These are phyloP conservation scores for Rhadina sibilatrix DNA, from an alignment of 2,113 vertebrate genomes.

Conservation along the genomic window DNA sequence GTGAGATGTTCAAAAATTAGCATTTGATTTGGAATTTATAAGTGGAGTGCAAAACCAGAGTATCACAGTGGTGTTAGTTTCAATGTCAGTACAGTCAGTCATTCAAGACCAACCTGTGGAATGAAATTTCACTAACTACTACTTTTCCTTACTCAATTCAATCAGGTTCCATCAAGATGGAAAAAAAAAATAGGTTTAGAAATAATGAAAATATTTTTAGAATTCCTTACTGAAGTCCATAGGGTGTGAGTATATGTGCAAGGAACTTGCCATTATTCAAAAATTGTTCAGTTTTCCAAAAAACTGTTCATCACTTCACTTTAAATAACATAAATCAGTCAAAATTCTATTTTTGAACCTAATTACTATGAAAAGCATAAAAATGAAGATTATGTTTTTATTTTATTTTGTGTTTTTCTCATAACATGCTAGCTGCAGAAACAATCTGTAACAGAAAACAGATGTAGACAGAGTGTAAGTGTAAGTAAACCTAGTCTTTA, in stretches of 20 bases:
- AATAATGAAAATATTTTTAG: background rate
- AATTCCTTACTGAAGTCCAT: background rate
- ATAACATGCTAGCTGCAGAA: background rate
- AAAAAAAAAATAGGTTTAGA: background rate
- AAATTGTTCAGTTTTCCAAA: background rate
- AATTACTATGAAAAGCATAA: background rate
- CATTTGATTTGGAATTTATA: background rate
- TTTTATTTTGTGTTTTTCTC: background rate
- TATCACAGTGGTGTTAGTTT: background rate
- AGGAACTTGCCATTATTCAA: background rate
- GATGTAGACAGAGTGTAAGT: background rate
- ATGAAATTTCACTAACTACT: background rate
- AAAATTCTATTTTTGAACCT: background rate
- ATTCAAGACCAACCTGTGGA: background rate
- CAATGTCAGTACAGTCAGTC: background rate
- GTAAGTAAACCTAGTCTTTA: background rate
- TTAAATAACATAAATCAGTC: background rate
- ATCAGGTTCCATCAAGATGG: background rate
- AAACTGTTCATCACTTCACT: background rate
- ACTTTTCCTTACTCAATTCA: background rate
- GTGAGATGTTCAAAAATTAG: background rate
- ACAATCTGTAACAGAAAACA: background rate
- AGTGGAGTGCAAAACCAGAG: background rate
- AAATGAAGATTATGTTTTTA: background rate
- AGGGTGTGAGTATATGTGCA: background rate